Evolutionary conservation across 2,113 vertebrate species (phyloP).

Genomic region (Rousettus leschenaultii): DNA sequence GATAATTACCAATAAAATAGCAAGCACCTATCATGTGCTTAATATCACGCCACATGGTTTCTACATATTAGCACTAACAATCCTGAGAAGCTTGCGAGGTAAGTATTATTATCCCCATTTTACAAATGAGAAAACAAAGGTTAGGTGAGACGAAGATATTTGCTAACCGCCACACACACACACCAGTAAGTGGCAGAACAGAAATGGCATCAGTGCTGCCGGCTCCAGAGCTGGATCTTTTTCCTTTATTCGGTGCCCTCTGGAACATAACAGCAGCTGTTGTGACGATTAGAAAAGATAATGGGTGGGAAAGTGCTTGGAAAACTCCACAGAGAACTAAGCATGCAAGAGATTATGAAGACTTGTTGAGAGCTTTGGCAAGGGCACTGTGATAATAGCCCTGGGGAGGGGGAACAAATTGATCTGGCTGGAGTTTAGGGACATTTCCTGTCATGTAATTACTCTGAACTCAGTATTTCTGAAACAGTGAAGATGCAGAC

Average conservation of each 20-base stretch:
- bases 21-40: background rate
- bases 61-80: background rate
- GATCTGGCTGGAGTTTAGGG: constrained; percentile 59
- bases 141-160: background rate
- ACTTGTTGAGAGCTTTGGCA: constrained; percentile 53
- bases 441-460: constrained; percentile 24
- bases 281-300: constrained; percentile 41
- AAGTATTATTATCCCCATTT: background rate
- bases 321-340: constrained; percentile 44
- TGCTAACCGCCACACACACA: background rate
- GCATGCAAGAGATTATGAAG: constrained; percentile 40
- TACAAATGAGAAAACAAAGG: background rate
- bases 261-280: constrained; percentile 51
- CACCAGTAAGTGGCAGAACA: background rate
- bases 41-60: background rate
- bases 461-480: constrained; percentile 29
- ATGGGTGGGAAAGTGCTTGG: constrained; percentile 48
- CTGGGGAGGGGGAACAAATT: constrained; percentile 48
- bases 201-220: background rate
- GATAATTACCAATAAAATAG: background rate
- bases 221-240: background rate
- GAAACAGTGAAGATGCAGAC: background rate
- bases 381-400: constrained; percentile 45
- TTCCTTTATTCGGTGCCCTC: background rate
- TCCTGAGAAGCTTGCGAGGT: background rate